Conservation (phyloP, 2,888 invertebrate genomes). For the Dolomedes plantarius region DNA sequence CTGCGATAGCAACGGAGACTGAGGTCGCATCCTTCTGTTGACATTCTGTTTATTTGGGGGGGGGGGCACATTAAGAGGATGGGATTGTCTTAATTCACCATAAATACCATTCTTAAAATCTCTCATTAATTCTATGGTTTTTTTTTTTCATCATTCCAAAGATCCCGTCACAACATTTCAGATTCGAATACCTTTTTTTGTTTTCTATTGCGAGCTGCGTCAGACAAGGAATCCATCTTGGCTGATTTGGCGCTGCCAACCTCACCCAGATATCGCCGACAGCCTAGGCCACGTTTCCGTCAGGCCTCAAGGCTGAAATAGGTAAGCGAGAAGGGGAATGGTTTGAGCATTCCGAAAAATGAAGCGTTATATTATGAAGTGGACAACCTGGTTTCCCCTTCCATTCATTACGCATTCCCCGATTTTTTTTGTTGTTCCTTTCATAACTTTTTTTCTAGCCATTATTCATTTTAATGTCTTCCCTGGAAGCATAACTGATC, state of each 20-base stretch:
- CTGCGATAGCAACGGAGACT: too few species aligned
- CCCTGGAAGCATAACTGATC: slow-evolving; percentile 52
- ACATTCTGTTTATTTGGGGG: too few species aligned
- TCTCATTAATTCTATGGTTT: too few species aligned
- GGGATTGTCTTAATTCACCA: too few species aligned
- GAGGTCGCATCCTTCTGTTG: too few species aligned
- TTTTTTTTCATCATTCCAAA: too few species aligned
- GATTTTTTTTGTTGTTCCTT: neutral
- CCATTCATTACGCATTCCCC: slow-evolving; percentile 32
- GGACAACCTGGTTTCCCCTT: slow-evolving; percentile 52
- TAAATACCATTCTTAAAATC: too few species aligned
- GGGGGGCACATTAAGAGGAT: too few species aligned
- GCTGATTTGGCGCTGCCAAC: neutral
- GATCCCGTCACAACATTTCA: too few species aligned
- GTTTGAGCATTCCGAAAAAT: slow-evolving; percentile 25
- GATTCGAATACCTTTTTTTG: too few species aligned
- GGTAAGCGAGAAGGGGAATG: slow-evolving; percentile 21
- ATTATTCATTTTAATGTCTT: slow-evolving; percentile 1
- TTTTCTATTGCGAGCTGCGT: too few species aligned
- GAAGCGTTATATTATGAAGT: slow-evolving; percentile 33
- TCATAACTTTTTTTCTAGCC: neutral
- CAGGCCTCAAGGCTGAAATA: slow-evolving; percentile 48
- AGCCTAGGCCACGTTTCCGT: slow-evolving; percentile 24
- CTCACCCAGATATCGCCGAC: slow-evolving; percentile 4
- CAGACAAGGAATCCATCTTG: too few species aligned